These are phyloP conservation scores for Galbula dea DNA, from an alignment of 2,113 vertebrate species.

Conservation along the genomic window DNA sequence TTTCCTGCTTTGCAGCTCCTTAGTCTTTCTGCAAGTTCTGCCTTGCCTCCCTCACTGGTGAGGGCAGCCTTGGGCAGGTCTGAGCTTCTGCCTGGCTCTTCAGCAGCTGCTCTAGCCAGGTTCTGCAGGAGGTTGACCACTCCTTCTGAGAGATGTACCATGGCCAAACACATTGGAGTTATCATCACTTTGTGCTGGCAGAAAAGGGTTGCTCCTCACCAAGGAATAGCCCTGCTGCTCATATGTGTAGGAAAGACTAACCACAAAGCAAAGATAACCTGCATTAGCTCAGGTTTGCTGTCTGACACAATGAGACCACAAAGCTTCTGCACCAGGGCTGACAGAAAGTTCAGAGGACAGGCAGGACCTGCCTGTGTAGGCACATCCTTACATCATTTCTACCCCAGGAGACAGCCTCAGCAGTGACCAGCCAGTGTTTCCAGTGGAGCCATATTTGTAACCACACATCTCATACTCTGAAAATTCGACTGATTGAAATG, in stretches of 20 bases:
- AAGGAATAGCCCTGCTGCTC: not conserved
- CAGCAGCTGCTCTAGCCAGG: too few species aligned
- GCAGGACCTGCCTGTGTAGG: not conserved
- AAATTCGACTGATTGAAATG: not conserved
- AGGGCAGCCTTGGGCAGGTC: not conserved
- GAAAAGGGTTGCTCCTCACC: too few species aligned
- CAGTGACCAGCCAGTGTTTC: not conserved
- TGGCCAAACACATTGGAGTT: not conserved
- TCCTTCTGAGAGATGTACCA: too few species aligned
- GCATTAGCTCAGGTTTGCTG: not conserved
- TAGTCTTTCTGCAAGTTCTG: not conserved
- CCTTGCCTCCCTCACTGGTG: too few species aligned
- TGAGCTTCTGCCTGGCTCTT: too few species aligned
- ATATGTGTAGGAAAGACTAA: too few species aligned
- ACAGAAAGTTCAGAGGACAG: not conserved
- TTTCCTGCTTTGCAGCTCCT: not conserved
- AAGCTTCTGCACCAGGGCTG: not conserved
- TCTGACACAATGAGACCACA: not conserved
- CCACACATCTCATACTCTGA: not conserved
- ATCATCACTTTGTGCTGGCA: not conserved
- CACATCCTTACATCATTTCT: too few species aligned
- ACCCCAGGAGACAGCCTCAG: not conserved
- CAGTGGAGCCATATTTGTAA: not conserved
- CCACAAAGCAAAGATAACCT: not conserved
- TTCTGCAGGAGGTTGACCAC: too few species aligned